Percentiles rank a stretch among this genome's conserved stretches.
Evolutionary conservation across 2,888 invertebrate genomes (phyloP).

Genomic region (Sphaeridia pumilis): DNA sequence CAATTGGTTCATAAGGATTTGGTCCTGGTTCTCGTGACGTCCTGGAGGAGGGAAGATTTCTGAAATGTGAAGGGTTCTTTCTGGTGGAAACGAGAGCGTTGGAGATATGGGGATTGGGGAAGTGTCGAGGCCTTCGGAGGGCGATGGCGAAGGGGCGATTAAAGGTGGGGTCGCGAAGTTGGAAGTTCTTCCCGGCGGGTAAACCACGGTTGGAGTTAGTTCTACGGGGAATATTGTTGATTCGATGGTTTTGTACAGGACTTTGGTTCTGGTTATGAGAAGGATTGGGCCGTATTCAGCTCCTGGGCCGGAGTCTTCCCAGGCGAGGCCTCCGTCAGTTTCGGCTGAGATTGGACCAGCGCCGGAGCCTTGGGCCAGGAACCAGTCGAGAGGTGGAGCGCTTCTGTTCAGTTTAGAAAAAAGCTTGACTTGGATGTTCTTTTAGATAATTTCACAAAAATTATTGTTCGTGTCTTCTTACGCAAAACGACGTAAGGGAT

Average conservation of each 20-base stretch:
- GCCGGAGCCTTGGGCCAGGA: constrained; percentile 80
- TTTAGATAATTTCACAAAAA: too few species aligned
- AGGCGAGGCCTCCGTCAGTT: constrained; percentile 30
- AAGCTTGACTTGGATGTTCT: too few species aligned
- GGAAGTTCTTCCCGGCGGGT: background rate
- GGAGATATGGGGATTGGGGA: background rate
- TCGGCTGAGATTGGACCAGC: constrained; percentile 50
- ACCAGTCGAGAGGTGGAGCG: too few species aligned
- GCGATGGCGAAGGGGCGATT: background rate
- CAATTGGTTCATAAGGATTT: constrained; percentile 3
- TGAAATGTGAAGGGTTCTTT: background rate
- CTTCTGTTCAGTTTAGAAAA: too few species aligned
- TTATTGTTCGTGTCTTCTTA: too few species aligned
- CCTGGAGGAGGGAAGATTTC: background rate
- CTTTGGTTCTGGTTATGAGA: constrained; percentile 31
- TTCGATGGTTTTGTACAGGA: constrained; percentile 30
- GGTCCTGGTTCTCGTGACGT: background rate
- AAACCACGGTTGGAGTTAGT: constrained; percentile 29
- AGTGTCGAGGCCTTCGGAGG: background rate
- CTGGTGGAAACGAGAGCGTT: background rate
- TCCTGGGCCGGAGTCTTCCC: constrained; percentile 28
- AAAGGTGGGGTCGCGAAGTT: background rate
- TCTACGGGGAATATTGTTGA: constrained; percentile 33
- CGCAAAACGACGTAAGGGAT: too few species aligned
- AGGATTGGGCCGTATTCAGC: background rate